These are phyloP conservation scores for Pharmacophagus antenor DNA, from an alignment of 2,888 invertebrate species.

Conservation along the genomic window DNA sequence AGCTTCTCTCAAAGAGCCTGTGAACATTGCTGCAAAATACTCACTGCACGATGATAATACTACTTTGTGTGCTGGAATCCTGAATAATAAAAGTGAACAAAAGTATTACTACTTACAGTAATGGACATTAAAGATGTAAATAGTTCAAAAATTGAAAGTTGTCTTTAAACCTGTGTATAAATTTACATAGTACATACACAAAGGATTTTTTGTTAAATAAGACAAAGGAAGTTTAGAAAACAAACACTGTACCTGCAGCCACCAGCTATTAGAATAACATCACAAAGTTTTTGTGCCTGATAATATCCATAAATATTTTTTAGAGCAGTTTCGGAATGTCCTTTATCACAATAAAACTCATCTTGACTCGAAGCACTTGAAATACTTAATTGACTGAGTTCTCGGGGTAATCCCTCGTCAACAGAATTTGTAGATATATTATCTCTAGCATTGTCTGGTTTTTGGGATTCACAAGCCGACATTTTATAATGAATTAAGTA, in stretches of 20 bases:
- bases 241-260: slow-evolving; percentile 81
- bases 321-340: slow-evolving; percentile 91
- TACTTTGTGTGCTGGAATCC: slow-evolving; percentile 91
- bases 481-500: slow-evolving; percentile 45
- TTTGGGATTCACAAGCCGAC: slow-evolving; percentile 69
- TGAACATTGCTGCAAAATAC: slow-evolving; percentile 98
- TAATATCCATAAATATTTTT: slow-evolving; percentile 91
- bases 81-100: slow-evolving; percentile 40
- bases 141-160: not conserved
- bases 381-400: slow-evolving; percentile 84
- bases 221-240: slow-evolving; percentile 21
- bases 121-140: not conserved
- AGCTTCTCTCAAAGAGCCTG: slow-evolving; percentile 91
- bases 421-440: slow-evolving; percentile 75
- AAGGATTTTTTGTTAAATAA: not conserved
- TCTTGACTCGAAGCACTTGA: slow-evolving; percentile 86
- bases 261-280: slow-evolving; percentile 92
- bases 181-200: slow-evolving; percentile 25
- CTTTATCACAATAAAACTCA: slow-evolving; percentile 87
- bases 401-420: slow-evolving; percentile 83
- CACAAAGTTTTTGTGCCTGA: slow-evolving; percentile 90
- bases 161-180: not conserved
- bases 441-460: slow-evolving; percentile 66
- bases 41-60: slow-evolving; percentile 95
- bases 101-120: not conserved